These are phyloP conservation scores for Achlya flavicornis DNA, from an alignment of 2,888 invertebrate species.

Conservation along the genomic window DNA sequence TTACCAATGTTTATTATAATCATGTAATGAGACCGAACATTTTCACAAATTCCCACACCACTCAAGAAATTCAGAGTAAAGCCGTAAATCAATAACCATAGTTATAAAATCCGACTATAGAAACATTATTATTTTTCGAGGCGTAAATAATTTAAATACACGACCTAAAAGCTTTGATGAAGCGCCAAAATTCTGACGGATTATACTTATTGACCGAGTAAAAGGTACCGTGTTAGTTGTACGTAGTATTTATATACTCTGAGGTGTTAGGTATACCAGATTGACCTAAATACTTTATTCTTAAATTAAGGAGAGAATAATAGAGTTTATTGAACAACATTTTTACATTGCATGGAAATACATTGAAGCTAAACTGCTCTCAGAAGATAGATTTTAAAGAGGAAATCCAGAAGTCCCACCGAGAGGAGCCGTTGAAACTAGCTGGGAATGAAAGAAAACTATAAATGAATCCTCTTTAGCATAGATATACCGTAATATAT, in stretches of 20 bases:
- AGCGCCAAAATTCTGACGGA: slow-evolving; percentile 5
- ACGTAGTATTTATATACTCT: no score
- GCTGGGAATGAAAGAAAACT: background rate
- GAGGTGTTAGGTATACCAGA: background rate
- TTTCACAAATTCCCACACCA: background rate
- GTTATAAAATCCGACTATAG: background rate
- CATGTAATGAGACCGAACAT: background rate
- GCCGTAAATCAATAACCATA: slow-evolving; percentile 1
- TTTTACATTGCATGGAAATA: background rate
- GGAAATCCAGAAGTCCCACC: no score
- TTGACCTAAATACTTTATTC: background rate
- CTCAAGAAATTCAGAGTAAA: slow-evolving; percentile 1
- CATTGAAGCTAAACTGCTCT: no score
- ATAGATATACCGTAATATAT: background rate
- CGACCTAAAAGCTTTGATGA: slow-evolving; percentile 3
- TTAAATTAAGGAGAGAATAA: background rate
- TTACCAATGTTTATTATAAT: background rate
- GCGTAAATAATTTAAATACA: background rate
- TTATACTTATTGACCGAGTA: slow-evolving; percentile 4
- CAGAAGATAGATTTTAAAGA: background rate
- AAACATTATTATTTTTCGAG: slow-evolving; percentile 4
- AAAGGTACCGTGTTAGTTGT: background rate
- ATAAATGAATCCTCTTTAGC: background rate
- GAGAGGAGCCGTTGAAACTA: background rate
- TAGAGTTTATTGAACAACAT: background rate